Evolutionary conservation across 2,797 vertebrate species (phyloP).

Genomic region (Tiaroga cobitis): DNA sequence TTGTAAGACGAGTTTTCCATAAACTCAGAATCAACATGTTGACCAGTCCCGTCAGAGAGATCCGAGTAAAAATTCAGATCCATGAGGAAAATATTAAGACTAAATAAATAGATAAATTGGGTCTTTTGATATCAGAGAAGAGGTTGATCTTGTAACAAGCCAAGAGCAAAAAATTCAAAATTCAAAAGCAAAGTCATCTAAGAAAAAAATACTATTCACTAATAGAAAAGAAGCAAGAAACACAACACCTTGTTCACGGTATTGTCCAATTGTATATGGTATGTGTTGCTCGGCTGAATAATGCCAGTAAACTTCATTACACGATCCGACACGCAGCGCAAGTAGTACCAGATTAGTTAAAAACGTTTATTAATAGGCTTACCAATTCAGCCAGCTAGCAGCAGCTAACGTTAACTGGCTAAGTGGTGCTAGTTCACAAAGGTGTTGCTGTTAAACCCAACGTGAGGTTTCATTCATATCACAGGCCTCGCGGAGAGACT

Average conservation of each 20-base stretch:
- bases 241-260: not conserved
- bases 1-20: constrained; percentile 80
- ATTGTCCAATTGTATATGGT: not conserved
- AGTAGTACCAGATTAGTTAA: not conserved
- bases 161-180: not conserved
- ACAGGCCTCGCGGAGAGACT: not conserved
- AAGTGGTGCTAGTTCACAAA: constrained; percentile 21
- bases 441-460: constrained; percentile 21
- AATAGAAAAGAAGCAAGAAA: constrained; percentile 6
- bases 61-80: constrained; percentile 85
- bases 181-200: not conserved
- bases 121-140: not conserved
- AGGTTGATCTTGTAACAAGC: not conserved
- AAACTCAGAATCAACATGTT: constrained; percentile 77
- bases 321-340: not conserved
- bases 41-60: constrained; percentile 78
- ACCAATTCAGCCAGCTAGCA: constrained; percentile 46
- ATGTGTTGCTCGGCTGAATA: not conserved
- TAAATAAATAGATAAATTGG: constrained; percentile 1
- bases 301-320: not conserved
- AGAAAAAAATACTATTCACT: not conserved
- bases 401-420: constrained; percentile 51
- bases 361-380: not conserved
- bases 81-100: constrained; percentile 62
- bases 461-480: constrained; percentile 13